These are phyloP conservation scores for Liodrosophila aerea DNA, from an alignment of 2,888 invertebrate genomes.

Conservation along the genomic window DNA sequence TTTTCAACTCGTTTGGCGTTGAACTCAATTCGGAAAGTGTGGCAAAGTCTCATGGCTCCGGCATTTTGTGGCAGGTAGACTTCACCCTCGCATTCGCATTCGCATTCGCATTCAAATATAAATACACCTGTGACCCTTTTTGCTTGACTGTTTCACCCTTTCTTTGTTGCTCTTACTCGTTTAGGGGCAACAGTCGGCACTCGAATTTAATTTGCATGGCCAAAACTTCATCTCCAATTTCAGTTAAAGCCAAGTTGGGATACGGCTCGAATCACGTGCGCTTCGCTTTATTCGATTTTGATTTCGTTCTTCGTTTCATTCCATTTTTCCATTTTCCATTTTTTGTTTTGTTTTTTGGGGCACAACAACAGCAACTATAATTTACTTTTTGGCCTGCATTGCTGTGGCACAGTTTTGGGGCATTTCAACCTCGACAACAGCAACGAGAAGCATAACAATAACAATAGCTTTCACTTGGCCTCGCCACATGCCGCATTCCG, in stretches of 20 bases:
- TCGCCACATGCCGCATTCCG: conserved; percentile 27
- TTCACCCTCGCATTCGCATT: too few relatives aligned
- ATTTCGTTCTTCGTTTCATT: conserved; percentile 38
- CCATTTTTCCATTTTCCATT: too few relatives aligned
- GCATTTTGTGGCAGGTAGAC: conserved; percentile 33
- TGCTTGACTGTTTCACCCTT: conserved; percentile 1
- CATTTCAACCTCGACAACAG: conserved; percentile 24
- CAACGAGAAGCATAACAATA: conserved; percentile 39
- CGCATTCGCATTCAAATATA: conserved; percentile 3
- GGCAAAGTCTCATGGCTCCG: conserved; percentile 24
- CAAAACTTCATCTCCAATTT: conserved; percentile 22
- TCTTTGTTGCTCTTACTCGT: too few relatives aligned
- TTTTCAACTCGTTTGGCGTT: conserved; percentile 15
- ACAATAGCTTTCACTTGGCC: conserved; percentile 53
- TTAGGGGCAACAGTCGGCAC: conserved; percentile 60
- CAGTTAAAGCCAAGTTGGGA: conserved; percentile 12
- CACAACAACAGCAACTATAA: conserved; percentile 42
- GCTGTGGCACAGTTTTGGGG: conserved; percentile 68
- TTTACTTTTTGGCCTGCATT: conserved; percentile 56
- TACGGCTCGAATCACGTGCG: conserved; percentile 63
- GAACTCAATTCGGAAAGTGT: conserved; percentile 6
- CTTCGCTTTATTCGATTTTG: conserved; percentile 73
- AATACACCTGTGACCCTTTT: conserved; percentile 67
- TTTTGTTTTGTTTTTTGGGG: conserved; percentile 43
- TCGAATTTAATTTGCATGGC: conserved; percentile 73